Conservation (phyloP, 2,113 vertebrate genomes). For the Probosciger aterrimus region DNA sequence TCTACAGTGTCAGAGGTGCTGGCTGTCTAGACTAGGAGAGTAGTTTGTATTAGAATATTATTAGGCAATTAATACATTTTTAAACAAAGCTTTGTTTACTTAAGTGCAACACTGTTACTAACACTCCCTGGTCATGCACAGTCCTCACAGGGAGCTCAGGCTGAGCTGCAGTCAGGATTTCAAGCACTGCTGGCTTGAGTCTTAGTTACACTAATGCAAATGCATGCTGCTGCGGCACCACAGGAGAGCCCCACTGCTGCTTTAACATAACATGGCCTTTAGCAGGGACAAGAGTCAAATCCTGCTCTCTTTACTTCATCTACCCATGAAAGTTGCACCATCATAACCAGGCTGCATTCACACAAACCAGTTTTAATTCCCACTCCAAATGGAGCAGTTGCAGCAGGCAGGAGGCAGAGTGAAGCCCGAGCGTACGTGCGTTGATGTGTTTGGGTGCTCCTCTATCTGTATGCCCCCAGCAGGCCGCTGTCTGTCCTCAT, state of each 20-base stretch:
- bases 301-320: neutral
- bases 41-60: neutral
- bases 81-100: neutral
- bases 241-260: neutral
- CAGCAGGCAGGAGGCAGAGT: neutral
- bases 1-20: neutral
- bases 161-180: neutral
- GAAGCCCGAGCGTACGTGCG: neutral
- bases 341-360: neutral
- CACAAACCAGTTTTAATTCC: neutral
- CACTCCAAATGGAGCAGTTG: rapidly evolving
- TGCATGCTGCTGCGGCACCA: rapidly evolving
- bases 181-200: neutral
- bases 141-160: neutral
- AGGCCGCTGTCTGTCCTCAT: neutral
- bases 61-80: neutral
- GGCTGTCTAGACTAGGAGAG: neutral
- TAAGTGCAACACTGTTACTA: neutral
- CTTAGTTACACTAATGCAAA: neutral
- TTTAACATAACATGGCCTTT: neutral
- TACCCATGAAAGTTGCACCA: neutral
- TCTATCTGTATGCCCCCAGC: neutral
- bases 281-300: neutral
- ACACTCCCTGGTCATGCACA: neutral
- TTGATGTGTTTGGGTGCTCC: neutral